A percentile compares a stretch with the other conserved stretches of the same genome.
Evolutionary conservation across 2,888 invertebrate genomes (phyloP).

Genomic region (Esperia sulphurella): DNA sequence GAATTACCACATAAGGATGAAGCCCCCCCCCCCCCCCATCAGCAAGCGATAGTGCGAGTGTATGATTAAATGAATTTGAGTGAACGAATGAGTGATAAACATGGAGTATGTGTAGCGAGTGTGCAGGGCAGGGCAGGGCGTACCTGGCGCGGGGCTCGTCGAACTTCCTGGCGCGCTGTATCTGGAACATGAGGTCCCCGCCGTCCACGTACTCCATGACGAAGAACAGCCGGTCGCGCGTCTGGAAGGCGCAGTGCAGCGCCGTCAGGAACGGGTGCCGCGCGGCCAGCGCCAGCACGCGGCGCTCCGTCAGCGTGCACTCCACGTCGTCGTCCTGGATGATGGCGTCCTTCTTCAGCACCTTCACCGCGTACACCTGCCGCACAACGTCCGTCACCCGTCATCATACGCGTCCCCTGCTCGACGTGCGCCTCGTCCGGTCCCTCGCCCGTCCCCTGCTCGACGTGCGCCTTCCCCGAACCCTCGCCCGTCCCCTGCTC

Average conservation of each 20-base stretch:
- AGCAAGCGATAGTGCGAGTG: no score
- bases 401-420: no score
- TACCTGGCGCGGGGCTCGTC: constrained; percentile 95
- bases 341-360: constrained; percentile 98
- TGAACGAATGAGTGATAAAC: background rate
- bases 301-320: constrained; percentile 99
- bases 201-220: constrained; percentile 99
- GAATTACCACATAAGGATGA: no score
- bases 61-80: background rate
- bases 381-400: no score
- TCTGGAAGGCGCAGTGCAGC: constrained; percentile 98
- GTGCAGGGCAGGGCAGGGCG: no score
- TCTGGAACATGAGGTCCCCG: constrained; percentile 99
- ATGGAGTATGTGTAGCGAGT: no score
- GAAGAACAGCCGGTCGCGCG: constrained; percentile 96
- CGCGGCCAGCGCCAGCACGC: constrained; percentile 97
- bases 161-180: constrained; percentile 98
- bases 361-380: constrained; percentile 89
- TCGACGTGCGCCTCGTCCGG: no score
- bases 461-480: no score
- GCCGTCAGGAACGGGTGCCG: constrained; percentile 99
- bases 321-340: constrained; percentile 99
- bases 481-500: no score
- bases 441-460: no score
- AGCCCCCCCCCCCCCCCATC: no score